Evolutionary conservation across 1,140 invertebrate genomes (phyloP).

Genomic region (Bombus sylvicola): DNA sequence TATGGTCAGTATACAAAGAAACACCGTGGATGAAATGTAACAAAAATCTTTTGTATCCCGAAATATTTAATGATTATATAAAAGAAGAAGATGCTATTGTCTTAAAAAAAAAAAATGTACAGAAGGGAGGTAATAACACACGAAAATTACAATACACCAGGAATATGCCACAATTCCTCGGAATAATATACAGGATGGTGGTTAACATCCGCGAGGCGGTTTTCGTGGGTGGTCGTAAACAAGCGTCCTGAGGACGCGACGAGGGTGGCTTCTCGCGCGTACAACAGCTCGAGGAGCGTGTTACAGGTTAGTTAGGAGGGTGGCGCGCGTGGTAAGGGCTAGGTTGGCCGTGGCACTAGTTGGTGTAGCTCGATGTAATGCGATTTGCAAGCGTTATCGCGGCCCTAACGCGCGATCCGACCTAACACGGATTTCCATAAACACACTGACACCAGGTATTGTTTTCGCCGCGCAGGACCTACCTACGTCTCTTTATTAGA

Average conservation of each 20-base stretch:
- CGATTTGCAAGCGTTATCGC: constrained; percentile 81
- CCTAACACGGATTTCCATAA: constrained; percentile 74
- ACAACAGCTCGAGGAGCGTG: constrained; percentile 14
- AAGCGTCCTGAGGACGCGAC: not conserved
- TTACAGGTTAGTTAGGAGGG: constrained; percentile 40
- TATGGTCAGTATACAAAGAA: too few species aligned
- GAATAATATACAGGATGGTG: not conserved
- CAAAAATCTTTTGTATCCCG: too few species aligned
- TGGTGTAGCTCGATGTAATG: constrained; percentile 73
- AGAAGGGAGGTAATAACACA: not conserved
- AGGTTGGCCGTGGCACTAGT: constrained; percentile 25
- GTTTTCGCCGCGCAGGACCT: constrained; percentile 65
- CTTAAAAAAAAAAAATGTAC: not conserved
- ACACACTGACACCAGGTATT: constrained; percentile 71
- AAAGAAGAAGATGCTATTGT: not conserved
- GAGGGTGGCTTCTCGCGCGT: not conserved
- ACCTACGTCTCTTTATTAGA: constrained; percentile 55
- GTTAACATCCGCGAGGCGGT: not conserved
- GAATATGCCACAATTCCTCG: not conserved
- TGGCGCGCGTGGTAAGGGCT: not conserved
- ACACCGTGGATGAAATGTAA: too few species aligned
- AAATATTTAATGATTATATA: too few species aligned
- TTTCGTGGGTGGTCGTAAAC: constrained; percentile 19
- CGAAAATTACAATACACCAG: too few species aligned
- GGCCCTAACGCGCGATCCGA: constrained; percentile 65